Percentiles rank a stretch among this genome's conserved stretches.
Evolutionary conservation across 1,140 invertebrate species (phyloP).

Genomic region (Aradophagus sp.): DNA sequence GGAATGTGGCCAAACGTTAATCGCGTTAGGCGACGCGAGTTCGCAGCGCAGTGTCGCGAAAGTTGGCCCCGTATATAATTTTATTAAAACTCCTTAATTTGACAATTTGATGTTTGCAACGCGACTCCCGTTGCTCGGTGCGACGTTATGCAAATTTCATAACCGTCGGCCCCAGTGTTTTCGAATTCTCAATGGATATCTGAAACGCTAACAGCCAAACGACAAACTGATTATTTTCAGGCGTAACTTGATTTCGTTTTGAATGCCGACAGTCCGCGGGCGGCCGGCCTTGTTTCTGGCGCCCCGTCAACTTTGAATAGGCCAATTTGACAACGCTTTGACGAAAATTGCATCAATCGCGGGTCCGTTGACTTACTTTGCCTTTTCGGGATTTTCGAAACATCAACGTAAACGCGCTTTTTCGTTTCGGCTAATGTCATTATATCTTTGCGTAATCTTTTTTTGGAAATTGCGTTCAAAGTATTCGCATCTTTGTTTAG

Average conservation of each 20-base stretch:
- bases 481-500: no score
- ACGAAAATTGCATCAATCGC: no score
- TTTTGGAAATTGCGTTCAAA: no score
- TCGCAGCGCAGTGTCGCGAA: conserved; percentile 35
- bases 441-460: no score
- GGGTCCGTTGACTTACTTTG: no score
- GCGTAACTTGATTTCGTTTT: conserved; percentile 24
- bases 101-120: conserved; percentile 28
- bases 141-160: conserved; percentile 27
- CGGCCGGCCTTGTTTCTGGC: conserved; percentile 7
- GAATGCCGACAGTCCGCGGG: no score
- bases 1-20: conserved; percentile 31
- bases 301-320: conserved; percentile 12
- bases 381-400: no score
- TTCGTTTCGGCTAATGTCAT: no score
- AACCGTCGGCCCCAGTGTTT: conserved; percentile 13
- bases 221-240: conserved; percentile 34
- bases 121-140: conserved; percentile 1
- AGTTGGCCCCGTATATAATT: conserved; percentile 32
- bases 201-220: conserved; percentile 21
- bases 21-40: conserved; percentile 21
- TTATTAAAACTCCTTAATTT: conserved; percentile 44
- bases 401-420: no score
- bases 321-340: no score
- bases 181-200: conserved; percentile 5